phyloP scores from a whole-genome alignment of 2,113 vertebrate species.

The Diphyllodes magnificus region DNA sequence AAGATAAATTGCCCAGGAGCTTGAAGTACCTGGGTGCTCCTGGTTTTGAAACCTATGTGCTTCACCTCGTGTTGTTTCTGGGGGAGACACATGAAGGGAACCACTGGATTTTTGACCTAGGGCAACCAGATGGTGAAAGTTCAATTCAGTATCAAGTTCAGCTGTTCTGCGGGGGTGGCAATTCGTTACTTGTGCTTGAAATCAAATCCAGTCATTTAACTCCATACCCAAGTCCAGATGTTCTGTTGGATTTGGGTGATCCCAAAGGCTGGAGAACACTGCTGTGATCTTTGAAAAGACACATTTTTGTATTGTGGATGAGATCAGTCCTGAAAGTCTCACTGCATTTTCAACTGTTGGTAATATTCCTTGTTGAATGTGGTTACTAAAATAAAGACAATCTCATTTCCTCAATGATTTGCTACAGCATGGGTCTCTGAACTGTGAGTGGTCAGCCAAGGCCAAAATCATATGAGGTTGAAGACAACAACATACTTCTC shows the following conservation, averaged over 20 bases:
- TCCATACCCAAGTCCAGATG: neutral
- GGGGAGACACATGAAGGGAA: neutral
- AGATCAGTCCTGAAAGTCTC: neutral
- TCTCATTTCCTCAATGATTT: neutral
- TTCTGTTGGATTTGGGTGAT: slow-evolving; percentile 21
- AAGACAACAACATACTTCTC: neutral
- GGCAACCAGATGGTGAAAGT: neutral
- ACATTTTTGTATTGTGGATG: neutral
- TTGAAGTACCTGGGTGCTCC: neutral
- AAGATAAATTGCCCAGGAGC: neutral
- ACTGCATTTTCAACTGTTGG: neutral
- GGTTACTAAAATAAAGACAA: neutral
- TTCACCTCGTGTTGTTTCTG: neutral
- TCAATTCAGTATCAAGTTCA: neutral
- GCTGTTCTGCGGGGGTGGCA: neutral
- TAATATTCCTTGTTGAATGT: neutral
- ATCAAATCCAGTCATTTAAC: neutral
- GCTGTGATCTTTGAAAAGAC: neutral
- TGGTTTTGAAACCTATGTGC: neutral
- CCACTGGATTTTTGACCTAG: neutral
- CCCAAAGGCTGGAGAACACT: neutral
- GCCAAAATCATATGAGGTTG: neutral
- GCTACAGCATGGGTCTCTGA: neutral
- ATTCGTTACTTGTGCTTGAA: neutral
- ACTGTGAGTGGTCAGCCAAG: neutral